A percentile compares a stretch with the other conserved stretches of the same genome.
Conservation (phyloP, 2,113 vertebrate genomes). For the Gallinago media region DNA sequence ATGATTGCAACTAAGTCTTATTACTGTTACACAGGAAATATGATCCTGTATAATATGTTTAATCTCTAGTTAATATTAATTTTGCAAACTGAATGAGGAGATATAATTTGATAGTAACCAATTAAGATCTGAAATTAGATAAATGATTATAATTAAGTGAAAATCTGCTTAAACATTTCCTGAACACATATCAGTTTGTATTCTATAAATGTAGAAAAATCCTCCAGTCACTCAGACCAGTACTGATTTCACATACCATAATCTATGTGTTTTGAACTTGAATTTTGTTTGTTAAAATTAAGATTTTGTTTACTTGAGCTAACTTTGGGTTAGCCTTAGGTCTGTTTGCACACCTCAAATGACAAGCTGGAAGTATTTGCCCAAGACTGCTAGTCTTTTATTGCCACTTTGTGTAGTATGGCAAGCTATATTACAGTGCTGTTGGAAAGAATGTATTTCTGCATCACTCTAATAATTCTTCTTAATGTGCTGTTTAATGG, state of each 20-base stretch:
- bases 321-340: not conserved
- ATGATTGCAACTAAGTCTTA: not conserved
- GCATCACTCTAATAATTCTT: not conserved
- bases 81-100: not conserved
- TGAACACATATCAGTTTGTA: not conserved
- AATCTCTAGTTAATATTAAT: not conserved
- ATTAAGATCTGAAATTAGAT: not conserved
- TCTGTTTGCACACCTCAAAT: not conserved
- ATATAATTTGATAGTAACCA: not conserved
- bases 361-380: not conserved
- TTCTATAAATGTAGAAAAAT: not conserved
- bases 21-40: not conserved
- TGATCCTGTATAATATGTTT: not conserved
- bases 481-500: not conserved
- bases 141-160: not conserved
- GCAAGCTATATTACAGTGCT: not conserved
- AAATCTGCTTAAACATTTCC: not conserved
- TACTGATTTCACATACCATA: not conserved
- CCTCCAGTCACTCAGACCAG: not conserved
- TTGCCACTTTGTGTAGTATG: not conserved
- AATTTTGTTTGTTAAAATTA: not conserved
- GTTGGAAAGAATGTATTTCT: not conserved
- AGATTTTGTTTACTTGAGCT: not conserved
- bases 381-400: not conserved
- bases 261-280: not conserved